Evolutionary conservation across 2,113 vertebrate genomes (phyloP), one percentile per base, ranked within the genome.

Genomic region (Brachirus orientalis): DNA sequence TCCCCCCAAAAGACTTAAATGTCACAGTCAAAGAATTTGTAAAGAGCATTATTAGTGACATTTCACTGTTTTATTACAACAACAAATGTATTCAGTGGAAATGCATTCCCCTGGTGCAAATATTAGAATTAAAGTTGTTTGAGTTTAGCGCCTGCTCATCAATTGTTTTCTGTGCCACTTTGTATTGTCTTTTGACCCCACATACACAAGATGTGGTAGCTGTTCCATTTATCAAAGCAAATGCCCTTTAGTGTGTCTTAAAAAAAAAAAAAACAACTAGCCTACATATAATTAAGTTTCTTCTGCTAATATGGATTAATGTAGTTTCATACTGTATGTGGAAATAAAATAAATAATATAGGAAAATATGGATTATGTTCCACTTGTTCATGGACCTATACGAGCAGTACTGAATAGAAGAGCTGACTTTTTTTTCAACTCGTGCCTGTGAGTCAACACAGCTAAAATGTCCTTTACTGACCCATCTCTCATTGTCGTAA

Each of bases 41-140:
- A 84, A 85, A 85, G 61, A 85, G 55, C 68, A 83, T 89, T 84
- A 85, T 58, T 69, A 79, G 85, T 91, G 90, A 90, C 88, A 90
- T 91, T 91, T 89, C 45, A 70, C 53, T 71, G 78, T 69, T 72
- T 61, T 38, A 64, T 63, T 36, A 37, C 46, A 58, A 77, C 0
- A 17, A 82, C 57, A 77, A 67, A 70, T 45, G 43, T 47, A 64
- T 47, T 64, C 37, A 33, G 43, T 52, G 48, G 40, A 77, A 80
- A 77, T 47, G 17, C 1, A 19, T 62, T 74, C 72, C 46, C 54
- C 20, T n/a, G 41, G 68, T 83, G 63, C 53, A 79, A 80, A 82
- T 70, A 55, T 13, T 28, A 16, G 53, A 48, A 63, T 53, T 64
- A 3, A 53, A 48, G 64, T 68, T 63, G 41, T 78, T 66, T 80